Evolutionary conservation across 2,113 vertebrate genomes (phyloP), one percentile per base, ranked within the genome.

Genomic region (Fulmarus glacialis): DNA sequence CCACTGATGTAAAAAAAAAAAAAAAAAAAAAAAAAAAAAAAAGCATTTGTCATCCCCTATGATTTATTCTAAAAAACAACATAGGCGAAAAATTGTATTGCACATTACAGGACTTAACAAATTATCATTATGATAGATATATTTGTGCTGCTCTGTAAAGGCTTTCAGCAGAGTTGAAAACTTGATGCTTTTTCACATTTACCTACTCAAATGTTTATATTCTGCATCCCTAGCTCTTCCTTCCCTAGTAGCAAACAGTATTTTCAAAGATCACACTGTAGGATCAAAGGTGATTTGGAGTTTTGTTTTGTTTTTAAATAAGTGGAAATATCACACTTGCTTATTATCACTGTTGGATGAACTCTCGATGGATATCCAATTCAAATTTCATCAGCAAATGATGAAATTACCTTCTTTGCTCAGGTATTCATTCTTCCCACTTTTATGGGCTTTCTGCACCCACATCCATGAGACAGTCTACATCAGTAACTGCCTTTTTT

Each of bases 51-150:
- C 22, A 58, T 10, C 5, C 15, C 7, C 13, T 13, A 27, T 1
- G 6, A 56, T 47, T 90, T n/a, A 48, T 20, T 82, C 21, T 52
- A 55, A 67, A 66, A 78, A n/a, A 15, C 2, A 0, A 58, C 6
- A 16, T 0, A 27, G 6, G 12, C 0, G 0, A 15, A 71, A 23
- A 15, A 15, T 34, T 63, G 23, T 43, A 18, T 43, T 77, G 48
- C 18, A 63, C 23, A 9, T 56, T 29, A 34, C 8, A 83, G 21
- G 4, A 81, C 11, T 72, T 52, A 53, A 36, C 2, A 72, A 81
- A 74, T 66, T 66, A 26, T 34, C 53, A 30, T n/a, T 23, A 38
- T 15, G 34, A 70, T 3, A 2, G 34, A 30, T 19, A 47, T 0
- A 0, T 34, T 27, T 63, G 16, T 60, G 19, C 64, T 85, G 26